Evolutionary conservation across 2,888 invertebrate species (phyloP), one percentile per base, ranked within the genome.

Genomic region (Scaptomyza tumidula): DNA sequence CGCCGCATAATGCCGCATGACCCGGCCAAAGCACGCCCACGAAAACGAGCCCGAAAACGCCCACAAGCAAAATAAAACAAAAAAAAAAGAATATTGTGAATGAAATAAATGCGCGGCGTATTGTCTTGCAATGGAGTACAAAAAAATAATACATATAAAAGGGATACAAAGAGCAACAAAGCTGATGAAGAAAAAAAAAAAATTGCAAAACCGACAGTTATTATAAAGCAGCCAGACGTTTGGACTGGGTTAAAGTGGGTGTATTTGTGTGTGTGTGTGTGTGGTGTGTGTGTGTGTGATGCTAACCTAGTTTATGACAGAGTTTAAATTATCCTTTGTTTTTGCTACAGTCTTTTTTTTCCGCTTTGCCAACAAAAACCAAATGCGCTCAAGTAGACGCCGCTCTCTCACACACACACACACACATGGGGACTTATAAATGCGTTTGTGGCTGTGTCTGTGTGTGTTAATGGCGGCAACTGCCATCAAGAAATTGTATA

Each of bases 281-380:
- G 27, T 54, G 35, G 46, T 3, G 74, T 55, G 58, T 62, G 58
- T 57, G 48, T 70, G 72, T 56, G 63, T 70, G 71, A 79, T 85
- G 83, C 88, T 88, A 83, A 83, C 88, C 83, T 86, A 83, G 83
- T 83, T 83, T 83, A 83, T 87, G 88, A 83, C 83, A 79, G 83
- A 83, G 83, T 83, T 83, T 87, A 83, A 83, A 83, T 83, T 83
- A 83, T 83, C 83, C 86, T 83, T 87, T 83, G 83, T 83, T 83
- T 83, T 83, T 85, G 63, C 79, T 71, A 70, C 88, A 71, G 76
- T 74, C 66, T 66, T 82, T 78, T 78, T 83, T 87, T 83, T 85
- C 70, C 79, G 76, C 71, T 73, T 60, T 52, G 29, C 76, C 78
- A 77, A 78, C 78, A 86, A 79, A 69, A 71, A 71, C 86, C 71